Evolutionary conservation across 2,888 invertebrate genomes (phyloP), one percentile per base, ranked within the genome.

Genomic region (Cheilosia vulpina): DNA sequence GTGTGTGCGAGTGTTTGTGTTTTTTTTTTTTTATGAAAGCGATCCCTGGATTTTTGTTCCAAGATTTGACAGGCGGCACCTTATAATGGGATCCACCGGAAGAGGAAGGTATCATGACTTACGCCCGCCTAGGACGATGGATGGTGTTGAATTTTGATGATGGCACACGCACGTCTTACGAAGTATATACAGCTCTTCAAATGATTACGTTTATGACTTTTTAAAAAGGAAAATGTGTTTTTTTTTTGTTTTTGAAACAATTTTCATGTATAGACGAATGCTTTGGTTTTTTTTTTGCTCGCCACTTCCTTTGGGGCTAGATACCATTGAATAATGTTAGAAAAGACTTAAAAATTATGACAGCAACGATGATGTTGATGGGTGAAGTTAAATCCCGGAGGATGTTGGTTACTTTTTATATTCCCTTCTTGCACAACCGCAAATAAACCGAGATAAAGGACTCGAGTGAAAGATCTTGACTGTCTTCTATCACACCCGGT

Each of bases 221-320:
- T 57, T 76, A 76, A 65, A 82, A 77, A 65, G 21, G 21, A 60
- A 72, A 60, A 69, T 50, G 52, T 69, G n/a, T 62, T 38, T 13
- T 38, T 13, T 83, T 75, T 84, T 38, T 38, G 73, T 79, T 84
- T 78, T 75, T 83, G 63, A 79, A 73, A 75, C 79, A 55, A 72
- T 72, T 72, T 68, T 78, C 65, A 19, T 75, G 73, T 75, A 65
- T 27, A 50, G 43, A 15, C 24, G n/a, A 38, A 7, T 19, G n/a
- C n/a, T 53, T 62, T 57, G 17, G 52, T 65, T 34, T 69, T 45
- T 34, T 69, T 60, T 24, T 53, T 52, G 34, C 17, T 43, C 47
- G 34, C 31, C 11, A 50, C 71, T 65, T 72, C 65, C 77, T 76
- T 31, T 21, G 34, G 50, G 50, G 53, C 77, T 72, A 55, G 77